Conservation (phyloP, 2,888 invertebrate species). For the Thereva nobilitata region DNA sequence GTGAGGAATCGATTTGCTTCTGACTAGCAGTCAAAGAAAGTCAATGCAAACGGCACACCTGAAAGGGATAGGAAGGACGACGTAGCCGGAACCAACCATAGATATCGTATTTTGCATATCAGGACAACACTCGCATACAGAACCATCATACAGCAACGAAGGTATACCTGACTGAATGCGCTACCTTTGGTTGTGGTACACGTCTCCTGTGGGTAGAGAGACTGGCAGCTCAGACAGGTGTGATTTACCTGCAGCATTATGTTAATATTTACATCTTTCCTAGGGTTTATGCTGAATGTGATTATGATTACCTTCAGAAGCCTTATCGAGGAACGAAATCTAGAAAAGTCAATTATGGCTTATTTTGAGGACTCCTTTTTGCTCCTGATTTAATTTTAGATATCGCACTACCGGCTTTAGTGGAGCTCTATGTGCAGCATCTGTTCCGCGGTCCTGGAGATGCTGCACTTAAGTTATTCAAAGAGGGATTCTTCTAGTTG, state of each 20-base stretch:
- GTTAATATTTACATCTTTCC: slow-evolving; percentile 18
- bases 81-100: neutral
- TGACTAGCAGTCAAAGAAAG: slow-evolving; percentile 11
- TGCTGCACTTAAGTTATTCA: too few relatives aligned
- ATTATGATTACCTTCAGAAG: slow-evolving; percentile 8
- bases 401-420: neutral
- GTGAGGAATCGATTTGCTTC: slow-evolving; percentile 10
- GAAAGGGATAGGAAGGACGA: neutral
- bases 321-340: slow-evolving; percentile 7
- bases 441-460: neutral
- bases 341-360: slow-evolving; percentile 8
- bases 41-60: slow-evolving; percentile 7
- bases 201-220: neutral
- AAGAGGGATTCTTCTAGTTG: too few relatives aligned
- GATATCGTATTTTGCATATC: slow-evolving; percentile 18
- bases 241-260: slow-evolving; percentile 20
- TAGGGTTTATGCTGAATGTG: slow-evolving; percentile 4
- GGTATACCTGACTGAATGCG: neutral
- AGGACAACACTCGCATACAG: slow-evolving; percentile 5
- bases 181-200: neutral
- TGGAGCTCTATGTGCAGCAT: neutral
- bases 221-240: slow-evolving; percentile 17
- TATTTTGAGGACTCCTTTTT: neutral
- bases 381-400: slow-evolving; percentile 13
- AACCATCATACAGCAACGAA: neutral